Conservation (phyloP, 2,797 vertebrate genomes). For the Lerista edwardsae region DNA sequence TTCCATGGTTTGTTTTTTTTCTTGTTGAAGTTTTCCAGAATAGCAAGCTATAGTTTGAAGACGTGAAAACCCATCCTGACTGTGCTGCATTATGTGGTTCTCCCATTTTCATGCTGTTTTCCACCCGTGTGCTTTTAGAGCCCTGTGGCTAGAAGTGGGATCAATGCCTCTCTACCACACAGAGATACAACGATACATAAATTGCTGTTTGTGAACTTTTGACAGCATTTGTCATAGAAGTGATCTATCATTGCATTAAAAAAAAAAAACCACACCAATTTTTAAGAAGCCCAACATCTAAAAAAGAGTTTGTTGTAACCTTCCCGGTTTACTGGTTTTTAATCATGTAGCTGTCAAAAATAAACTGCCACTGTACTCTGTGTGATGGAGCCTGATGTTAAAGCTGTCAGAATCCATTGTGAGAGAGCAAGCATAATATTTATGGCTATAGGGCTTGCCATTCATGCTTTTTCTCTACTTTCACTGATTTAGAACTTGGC, state of each 20-base stretch:
- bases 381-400: slow-evolving; percentile 46
- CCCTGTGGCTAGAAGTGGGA: slow-evolving; percentile 50
- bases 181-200: slow-evolving; percentile 61
- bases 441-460: slow-evolving; percentile 23
- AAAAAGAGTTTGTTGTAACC: slow-evolving; percentile 55
- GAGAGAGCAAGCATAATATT: slow-evolving; percentile 51
- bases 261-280: background rate
- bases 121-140: slow-evolving; percentile 25
- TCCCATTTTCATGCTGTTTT: slow-evolving; percentile 41
- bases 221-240: slow-evolving; percentile 52
- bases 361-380: slow-evolving; percentile 59
- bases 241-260: slow-evolving; percentile 24
- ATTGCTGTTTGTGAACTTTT: slow-evolving; percentile 60
- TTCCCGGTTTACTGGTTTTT: slow-evolving; percentile 47
- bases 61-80: background rate
- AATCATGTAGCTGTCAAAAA: slow-evolving; percentile 65
- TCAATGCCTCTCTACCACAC: slow-evolving; percentile 43
- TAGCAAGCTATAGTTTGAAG: background rate
- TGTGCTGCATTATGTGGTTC: slow-evolving; percentile 34
- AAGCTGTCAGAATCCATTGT: slow-evolving; percentile 16
- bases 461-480: slow-evolving; percentile 19
- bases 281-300: slow-evolving; percentile 33
- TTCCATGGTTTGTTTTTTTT: too few species aligned
- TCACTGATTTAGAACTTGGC: slow-evolving; percentile 22
- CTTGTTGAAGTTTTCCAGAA: background rate